phyloP scores from a whole-genome alignment of 2,113 vertebrate genomes.

The Thomomys bottae region DNA sequence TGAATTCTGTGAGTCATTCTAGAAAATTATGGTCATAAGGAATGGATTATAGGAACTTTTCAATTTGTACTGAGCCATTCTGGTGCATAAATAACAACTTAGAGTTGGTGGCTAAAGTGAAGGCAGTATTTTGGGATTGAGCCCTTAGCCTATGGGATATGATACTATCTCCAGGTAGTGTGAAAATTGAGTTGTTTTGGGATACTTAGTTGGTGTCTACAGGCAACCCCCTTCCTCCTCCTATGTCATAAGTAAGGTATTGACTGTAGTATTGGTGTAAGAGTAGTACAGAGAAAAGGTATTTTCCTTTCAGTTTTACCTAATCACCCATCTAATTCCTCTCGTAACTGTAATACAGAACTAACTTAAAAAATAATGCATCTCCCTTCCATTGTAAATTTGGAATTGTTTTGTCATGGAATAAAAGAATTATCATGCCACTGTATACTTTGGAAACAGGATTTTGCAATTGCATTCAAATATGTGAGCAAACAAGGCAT shows the following conservation, averaged over 20 bases:
- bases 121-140: background rate
- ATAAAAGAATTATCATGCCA: background rate
- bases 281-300: background rate
- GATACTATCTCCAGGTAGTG: background rate
- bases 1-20: background rate
- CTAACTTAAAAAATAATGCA: background rate
- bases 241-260: background rate
- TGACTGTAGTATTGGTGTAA: background rate
- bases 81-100: background rate
- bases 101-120: background rate
- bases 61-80: background rate
- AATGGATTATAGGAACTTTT: background rate
- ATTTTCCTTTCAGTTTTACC: background rate
- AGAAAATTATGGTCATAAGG: background rate
- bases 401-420: background rate
- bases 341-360: background rate
- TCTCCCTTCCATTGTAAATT: background rate
- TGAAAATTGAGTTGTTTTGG: background rate
- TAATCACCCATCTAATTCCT: background rate
- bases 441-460: background rate
- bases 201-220: background rate
- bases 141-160: background rate
- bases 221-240: background rate
- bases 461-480: background rate
- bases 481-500: background rate